These are phyloP conservation scores for Ciconia maguari DNA, from an alignment of 2,113 vertebrate genomes.

Conservation along the genomic window DNA sequence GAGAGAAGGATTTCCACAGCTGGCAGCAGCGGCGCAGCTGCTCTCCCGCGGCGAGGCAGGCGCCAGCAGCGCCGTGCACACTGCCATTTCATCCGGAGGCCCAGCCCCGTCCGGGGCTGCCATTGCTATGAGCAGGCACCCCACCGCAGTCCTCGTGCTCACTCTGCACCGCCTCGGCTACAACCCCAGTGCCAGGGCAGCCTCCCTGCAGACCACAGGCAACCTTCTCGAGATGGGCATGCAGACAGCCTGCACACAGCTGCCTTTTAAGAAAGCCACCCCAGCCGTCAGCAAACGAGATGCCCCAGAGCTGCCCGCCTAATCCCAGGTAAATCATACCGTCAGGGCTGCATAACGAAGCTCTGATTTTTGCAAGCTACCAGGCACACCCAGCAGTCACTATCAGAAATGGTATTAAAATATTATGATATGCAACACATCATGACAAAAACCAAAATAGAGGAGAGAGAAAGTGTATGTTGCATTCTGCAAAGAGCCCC, in stretches of 20 bases:
- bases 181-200: background rate
- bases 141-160: accelerated
- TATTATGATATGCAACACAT: background rate
- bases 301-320: background rate
- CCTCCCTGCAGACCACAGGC: background rate
- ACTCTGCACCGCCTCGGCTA: background rate
- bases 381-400: background rate
- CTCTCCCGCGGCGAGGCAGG: background rate
- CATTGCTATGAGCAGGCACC: accelerated
- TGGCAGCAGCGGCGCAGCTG: background rate
- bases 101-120: accelerated
- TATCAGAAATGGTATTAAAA: background rate
- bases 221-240: accelerated
- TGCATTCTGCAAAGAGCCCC: background rate
- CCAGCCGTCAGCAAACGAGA: accelerated
- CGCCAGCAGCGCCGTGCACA: background rate
- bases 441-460: background rate
- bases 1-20: background rate
- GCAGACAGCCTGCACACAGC: accelerated
- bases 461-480: no score
- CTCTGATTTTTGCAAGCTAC: background rate
- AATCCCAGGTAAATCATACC: background rate
- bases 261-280: background rate
- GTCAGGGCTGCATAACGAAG: background rate
- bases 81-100: accelerated